Evolutionary conservation across 2,888 invertebrate species (phyloP).

Genomic region (Cenopis cana): DNA sequence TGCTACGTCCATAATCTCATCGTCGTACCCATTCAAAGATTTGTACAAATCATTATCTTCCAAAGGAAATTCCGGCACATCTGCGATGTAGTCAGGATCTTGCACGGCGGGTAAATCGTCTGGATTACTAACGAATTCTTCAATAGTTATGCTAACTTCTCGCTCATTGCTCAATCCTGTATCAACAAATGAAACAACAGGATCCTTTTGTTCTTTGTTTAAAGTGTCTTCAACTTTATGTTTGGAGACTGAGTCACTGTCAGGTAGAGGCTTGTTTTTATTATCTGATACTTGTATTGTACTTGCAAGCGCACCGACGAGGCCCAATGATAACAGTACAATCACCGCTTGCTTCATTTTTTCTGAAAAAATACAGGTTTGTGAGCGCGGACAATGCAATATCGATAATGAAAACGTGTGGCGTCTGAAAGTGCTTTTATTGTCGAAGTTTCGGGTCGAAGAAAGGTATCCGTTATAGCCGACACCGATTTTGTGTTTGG

Average conservation of each 20-base stretch:
- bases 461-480: constrained; percentile 64
- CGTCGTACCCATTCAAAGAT: constrained; percentile 59
- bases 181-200: constrained; percentile 46
- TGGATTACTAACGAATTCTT: constrained; percentile 57
- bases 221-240: constrained; percentile 47
- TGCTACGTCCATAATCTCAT: constrained; percentile 75
- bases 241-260: constrained; percentile 58
- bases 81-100: constrained; percentile 32
- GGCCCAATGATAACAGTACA: constrained; percentile 60
- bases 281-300: constrained; percentile 57
- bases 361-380: constrained; percentile 61
- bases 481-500: constrained; percentile 40
- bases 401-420: constrained; percentile 22
- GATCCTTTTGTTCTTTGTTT: constrained; percentile 60
- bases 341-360: constrained; percentile 66
- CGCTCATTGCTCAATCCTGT: constrained; percentile 48
- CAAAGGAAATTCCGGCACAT: constrained; percentile 47
- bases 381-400: constrained; percentile 21
- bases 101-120: constrained; percentile 33
- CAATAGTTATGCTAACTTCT: constrained; percentile 61
- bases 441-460: constrained; percentile 65
- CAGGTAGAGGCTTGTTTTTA: constrained; percentile 53
- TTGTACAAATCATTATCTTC: constrained; percentile 52
- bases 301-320: constrained; percentile 59
- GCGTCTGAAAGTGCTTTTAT: constrained; percentile 61